Base-by-base conservation (phyloP, 1,140 invertebrate genomes). In the Tenebrio molitor region DNA sequence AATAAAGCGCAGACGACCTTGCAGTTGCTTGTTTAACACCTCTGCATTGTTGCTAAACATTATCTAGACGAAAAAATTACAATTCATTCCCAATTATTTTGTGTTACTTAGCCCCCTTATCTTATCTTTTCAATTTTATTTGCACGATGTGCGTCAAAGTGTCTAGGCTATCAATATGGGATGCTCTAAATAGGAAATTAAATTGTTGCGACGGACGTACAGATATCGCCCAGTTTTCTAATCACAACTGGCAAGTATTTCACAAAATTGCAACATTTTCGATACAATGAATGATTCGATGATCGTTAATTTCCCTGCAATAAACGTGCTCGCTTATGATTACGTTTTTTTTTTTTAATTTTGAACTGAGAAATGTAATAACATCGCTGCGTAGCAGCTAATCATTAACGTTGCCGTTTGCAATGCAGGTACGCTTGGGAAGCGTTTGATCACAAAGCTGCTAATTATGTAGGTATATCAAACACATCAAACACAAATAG, bases 381-480 rank as follows among this genome's bases (percentile, higher is more conserved):
- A 29, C 29, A 58, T 58, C 23, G n/a, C 50, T 58, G 21, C 23
- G 23, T 29, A 58, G 6, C 6, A 10, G 4, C 23, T 58, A 58
- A 58, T 58, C 23, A 58, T 29, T 17, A 12, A 15, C 1, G 50
- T 29, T 14, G 19, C 17, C 44, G 64, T 41, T 66, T 66, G 42
- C 39, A 44, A 19, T 42, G 39, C 14, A 42, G 64, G 25, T 42
- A 33, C 39, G 64, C 39, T 66, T 58, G 23, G 50, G 10, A 58
- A 53, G 50, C 50, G 50, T 58, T 66, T 66, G 64, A 66, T 66
- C 64, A 66, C 64, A 66, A 66, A 66, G 64, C 64, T 44, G 64
- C 64, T 66, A 66, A 66, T 66, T 66, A 66, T 25, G 19, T 66
- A 66, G 64, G 64, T 44, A 66, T 44, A 66, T 66, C 36, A 66